A percentile compares a stretch with the other conserved stretches of the same genome.
These are phyloP conservation scores for Agrypnia vestita DNA, from an alignment of 1,140 invertebrate genomes.

Conservation along the genomic window DNA sequence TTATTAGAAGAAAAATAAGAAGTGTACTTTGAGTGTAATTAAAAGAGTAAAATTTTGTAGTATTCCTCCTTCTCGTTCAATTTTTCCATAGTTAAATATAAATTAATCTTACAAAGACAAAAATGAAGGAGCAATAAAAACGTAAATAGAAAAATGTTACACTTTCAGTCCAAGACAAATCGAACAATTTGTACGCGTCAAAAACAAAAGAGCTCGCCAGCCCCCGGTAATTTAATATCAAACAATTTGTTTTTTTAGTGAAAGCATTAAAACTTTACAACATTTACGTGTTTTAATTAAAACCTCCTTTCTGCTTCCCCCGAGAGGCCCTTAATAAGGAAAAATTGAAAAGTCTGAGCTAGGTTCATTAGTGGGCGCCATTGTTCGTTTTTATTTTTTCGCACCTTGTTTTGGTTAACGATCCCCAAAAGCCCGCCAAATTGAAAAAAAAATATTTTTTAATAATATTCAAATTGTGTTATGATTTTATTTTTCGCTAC, in stretches of 20 bases:
- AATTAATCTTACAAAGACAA: too few relatives aligned
- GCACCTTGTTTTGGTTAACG: conserved; percentile 29
- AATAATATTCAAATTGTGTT: conserved; percentile 32
- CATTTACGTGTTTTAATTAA: conserved; percentile 49
- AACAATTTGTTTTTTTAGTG: conserved; percentile 42
- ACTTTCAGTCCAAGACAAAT: conserved; percentile 37
- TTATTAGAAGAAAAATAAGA: too few relatives aligned
- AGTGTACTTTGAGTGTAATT: too few relatives aligned
- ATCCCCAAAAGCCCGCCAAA: conserved; percentile 17
- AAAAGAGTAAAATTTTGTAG: too few relatives aligned
- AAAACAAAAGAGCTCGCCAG: conserved; percentile 36
- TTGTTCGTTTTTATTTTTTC: conserved; percentile 39
- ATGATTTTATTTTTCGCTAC: neutral
- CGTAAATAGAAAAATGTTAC: conserved; percentile 28
- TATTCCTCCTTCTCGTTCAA: too few relatives aligned
- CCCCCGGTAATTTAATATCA: conserved; percentile 39
- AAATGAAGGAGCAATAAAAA: conserved; percentile 27
- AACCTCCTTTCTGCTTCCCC: neutral
- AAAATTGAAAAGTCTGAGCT: conserved; percentile 47
- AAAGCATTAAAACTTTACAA: conserved; percentile 48
- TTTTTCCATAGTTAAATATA: too few relatives aligned
- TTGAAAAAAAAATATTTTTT: conserved; percentile 35
- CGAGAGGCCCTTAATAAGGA: conserved; percentile 42
- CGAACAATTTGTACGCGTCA: conserved; percentile 48
- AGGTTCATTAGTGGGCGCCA: conserved; percentile 42